These are phyloP conservation scores for Grammomys dolichurus DNA, from an alignment of 2,113 vertebrate species.

Conservation along the genomic window DNA sequence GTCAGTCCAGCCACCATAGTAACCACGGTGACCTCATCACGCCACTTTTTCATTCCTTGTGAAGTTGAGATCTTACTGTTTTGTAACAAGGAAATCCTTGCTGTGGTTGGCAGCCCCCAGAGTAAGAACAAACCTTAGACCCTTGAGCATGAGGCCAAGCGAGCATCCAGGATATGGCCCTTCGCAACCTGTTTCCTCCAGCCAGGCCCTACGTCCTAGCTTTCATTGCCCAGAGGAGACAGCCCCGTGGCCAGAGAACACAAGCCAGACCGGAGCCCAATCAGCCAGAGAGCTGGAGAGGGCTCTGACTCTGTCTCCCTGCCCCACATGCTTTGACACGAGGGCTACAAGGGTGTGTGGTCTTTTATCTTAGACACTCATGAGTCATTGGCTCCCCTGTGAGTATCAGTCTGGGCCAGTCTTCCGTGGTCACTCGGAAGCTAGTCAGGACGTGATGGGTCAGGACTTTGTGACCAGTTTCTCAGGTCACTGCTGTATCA, in stretches of 20 bases:
- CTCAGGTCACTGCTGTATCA: too few relatives aligned
- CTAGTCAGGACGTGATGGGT: neutral
- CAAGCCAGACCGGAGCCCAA: neutral
- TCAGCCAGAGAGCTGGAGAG: neutral
- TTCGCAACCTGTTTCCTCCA: neutral
- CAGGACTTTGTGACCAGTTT: neutral
- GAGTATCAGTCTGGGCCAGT: too few relatives aligned
- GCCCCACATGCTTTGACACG: neutral
- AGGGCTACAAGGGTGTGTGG: too few relatives aligned
- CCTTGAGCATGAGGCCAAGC: neutral
- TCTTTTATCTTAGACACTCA: neutral
- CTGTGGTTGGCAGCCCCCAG: neutral
- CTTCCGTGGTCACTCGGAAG: neutral
- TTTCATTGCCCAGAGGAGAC: neutral
- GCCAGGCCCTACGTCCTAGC: neutral
- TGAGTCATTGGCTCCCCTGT: neutral
- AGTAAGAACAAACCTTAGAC: neutral
- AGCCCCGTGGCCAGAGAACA: neutral
- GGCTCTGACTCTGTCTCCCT: neutral
- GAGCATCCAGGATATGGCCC: too few relatives aligned
- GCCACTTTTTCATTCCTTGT: neutral
- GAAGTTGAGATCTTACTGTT: neutral
- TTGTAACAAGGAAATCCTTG: neutral
- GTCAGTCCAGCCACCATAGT: neutral
- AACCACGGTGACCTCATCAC: neutral